Evolutionary conservation across 1,140 invertebrate genomes (phyloP), one percentile per base, ranked within the genome.

Genomic region (Nilaparvata lugens): DNA sequence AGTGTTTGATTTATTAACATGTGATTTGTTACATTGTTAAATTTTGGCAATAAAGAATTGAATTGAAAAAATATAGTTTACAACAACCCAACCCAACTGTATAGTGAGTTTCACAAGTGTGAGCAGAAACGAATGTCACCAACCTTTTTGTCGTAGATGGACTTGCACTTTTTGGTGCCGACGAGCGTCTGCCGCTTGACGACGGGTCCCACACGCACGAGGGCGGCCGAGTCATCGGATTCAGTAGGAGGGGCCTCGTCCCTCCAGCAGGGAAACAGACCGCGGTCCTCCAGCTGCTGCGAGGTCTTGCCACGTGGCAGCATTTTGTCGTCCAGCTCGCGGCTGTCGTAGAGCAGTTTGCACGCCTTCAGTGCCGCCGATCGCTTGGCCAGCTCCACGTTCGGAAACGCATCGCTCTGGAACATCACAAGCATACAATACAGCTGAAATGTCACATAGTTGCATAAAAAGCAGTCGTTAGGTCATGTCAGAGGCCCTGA

Each of bases 331-430:
- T 96, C 77, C 1, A 99, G 73, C 77, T 97, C 94, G 0, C 84
- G 85, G 14, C 74, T 64, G 53, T 80, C 28, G 69, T 95, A 84
- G 64, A 97, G 74, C 64, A 75, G 69, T 60, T 82, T 80, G 70
- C 91, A 93, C 0, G 82, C 80, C 62, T 87, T 81, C 21, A 94
- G 76, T 0, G 92, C 93, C 0, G 83, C 92, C 2, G 87, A 83
- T 64, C 86, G 79, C 75, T 94, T 93, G 0, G 94, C 93, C 9
- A 75, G 63, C 62, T 82, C 81, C 52, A 81, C 72, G n/a, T 68
- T 80, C 1, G 35, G 0, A 77, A 82, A 85, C 1, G 67, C 67
- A 42, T 76, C 65, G 23, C 89, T 83, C 88, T 89, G 65, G 58
- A 72, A 71, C n/a, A 35, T 28, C 31, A 35, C 31, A 35, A 35